A percentile compares a stretch with the other conserved stretches of the same genome.
Conservation (phyloP, 2,113 vertebrate genomes). For the Piprites chloris region DNA sequence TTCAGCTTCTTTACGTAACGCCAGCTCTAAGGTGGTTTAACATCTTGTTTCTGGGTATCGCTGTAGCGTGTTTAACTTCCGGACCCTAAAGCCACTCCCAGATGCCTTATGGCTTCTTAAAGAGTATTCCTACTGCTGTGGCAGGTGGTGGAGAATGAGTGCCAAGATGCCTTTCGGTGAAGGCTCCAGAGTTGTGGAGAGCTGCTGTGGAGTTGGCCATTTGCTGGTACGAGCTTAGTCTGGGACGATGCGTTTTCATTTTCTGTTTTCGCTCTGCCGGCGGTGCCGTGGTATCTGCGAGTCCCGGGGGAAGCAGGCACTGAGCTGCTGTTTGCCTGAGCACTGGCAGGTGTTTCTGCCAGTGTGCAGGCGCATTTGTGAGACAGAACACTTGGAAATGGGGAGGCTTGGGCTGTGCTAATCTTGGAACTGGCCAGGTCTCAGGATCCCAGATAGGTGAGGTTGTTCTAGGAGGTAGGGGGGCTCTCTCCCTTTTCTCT, state of each 20-base stretch:
- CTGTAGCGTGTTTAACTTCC: background rate
- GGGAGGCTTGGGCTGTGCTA: background rate
- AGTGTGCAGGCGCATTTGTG: background rate
- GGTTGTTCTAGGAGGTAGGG: background rate
- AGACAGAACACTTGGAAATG: background rate
- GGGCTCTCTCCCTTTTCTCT: background rate
- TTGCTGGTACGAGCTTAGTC: background rate
- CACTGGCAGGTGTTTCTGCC: background rate
- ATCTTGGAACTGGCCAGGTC: background rate
- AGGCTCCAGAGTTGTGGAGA: background rate
- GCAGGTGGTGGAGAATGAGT: background rate
- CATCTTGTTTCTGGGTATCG: background rate
- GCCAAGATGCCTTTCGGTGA: background rate
- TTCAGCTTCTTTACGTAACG: background rate
- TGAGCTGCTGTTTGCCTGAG: background rate
- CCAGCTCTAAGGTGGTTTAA: background rate
- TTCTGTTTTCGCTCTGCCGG: background rate
- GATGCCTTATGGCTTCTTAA: background rate
- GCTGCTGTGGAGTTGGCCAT: background rate
- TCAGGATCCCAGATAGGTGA: background rate
- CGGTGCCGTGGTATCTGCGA: fast-evolving
- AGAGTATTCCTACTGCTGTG: background rate
- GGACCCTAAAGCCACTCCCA: background rate
- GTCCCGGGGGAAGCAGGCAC: background rate
- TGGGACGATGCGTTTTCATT: fast-evolving